phyloP scores from a whole-genome alignment of 2,888 invertebrate genomes.

The Atrina japonica region DNA sequence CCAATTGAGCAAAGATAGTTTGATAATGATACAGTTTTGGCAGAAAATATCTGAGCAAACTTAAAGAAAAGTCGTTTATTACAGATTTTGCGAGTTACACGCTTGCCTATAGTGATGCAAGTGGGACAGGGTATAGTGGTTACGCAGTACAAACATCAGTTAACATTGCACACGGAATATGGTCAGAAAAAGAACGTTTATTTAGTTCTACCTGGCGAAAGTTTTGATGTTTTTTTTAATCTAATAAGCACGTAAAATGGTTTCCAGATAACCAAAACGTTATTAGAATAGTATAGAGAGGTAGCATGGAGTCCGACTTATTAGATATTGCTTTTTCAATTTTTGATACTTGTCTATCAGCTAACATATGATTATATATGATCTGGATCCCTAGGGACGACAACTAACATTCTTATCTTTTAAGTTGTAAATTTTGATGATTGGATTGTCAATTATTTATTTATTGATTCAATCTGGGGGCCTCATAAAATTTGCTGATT shows the following conservation, averaged over 20 bases:
- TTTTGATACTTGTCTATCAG: background rate
- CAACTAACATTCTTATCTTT: no score
- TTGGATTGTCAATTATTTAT: slow-evolving; percentile 9
- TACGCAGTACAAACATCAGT: no score
- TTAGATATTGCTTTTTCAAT: background rate
- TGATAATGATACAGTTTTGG: no score
- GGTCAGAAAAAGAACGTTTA: no score
- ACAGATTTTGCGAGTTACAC: no score
- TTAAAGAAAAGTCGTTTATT: no score
- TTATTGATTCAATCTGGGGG: slow-evolving; percentile 13
- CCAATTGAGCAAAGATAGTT: no score
- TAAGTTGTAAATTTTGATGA: slow-evolving; percentile 29
- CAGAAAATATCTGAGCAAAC: no score
- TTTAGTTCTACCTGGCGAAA: slow-evolving; percentile 10
- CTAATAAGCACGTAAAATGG: background rate
- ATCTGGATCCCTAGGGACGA: slow-evolving; percentile 2
- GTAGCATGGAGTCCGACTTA: slow-evolving; percentile 14
- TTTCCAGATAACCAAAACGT: slow-evolving; percentile 20
- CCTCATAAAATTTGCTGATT: slow-evolving; percentile 5
- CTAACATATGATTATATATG: background rate
- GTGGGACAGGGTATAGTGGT: no score
- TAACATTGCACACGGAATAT: no score
- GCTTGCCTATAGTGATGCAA: no score
- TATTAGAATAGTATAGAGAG: slow-evolving; percentile 13
- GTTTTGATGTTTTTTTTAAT: background rate